A percentile compares a stretch with the other conserved stretches of the same genome.
These are phyloP conservation scores for Salticus scenicus DNA, from an alignment of 2,888 invertebrate genomes.

Conservation along the genomic window DNA sequence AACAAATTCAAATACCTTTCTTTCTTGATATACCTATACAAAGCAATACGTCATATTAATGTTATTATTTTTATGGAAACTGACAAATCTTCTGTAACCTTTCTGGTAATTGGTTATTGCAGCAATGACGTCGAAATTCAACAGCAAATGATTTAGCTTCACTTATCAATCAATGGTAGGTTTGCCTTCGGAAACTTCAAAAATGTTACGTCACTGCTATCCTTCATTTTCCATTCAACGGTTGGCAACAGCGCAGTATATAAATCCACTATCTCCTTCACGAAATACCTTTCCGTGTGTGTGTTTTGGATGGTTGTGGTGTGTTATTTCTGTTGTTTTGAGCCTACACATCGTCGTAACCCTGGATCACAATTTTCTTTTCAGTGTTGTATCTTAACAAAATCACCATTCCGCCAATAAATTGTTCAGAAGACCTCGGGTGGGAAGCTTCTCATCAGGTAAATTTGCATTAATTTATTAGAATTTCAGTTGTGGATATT, in stretches of 20 bases:
- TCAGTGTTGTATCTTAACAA: constrained; percentile 59
- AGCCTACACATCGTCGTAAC: constrained; percentile 34
- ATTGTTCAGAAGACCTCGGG: constrained; percentile 67
- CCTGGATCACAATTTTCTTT: constrained; percentile 59
- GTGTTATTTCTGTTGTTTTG: background rate
- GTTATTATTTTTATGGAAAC: background rate
- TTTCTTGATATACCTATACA: no score
- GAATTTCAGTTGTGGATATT: background rate
- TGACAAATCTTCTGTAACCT: background rate
- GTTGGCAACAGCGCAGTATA: constrained; percentile 32
- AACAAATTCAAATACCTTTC: no score
- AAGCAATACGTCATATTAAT: no score
- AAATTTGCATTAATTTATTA: constrained; percentile 2
- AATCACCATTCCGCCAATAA: constrained; percentile 71
- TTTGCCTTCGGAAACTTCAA: background rate
- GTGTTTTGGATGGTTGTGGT: constrained; percentile 22
- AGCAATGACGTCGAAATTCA: constrained; percentile 22
- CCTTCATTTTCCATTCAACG: constrained; percentile 27
- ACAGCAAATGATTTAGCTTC: background rate
- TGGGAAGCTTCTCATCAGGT: constrained; percentile 72
- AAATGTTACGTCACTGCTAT: constrained; percentile 34
- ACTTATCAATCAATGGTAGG: background rate
- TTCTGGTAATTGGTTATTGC: constrained; percentile 22
- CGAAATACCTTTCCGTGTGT: constrained; percentile 35
- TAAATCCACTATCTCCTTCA: background rate